phyloP scores from a whole-genome alignment of 2,888 invertebrate species.

The Cryptocephalus moraei region DNA sequence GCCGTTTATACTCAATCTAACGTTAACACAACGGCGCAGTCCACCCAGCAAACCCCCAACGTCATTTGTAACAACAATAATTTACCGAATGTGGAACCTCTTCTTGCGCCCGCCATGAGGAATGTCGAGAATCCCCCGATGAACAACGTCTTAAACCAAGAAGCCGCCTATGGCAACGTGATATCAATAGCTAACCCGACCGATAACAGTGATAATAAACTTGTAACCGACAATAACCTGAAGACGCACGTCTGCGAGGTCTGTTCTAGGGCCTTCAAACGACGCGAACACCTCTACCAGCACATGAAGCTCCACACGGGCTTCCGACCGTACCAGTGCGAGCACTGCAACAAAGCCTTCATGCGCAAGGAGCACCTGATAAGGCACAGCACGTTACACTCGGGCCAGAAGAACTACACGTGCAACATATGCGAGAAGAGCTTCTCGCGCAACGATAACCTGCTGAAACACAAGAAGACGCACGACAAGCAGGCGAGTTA shows the following conservation, averaged over 20 bases:
- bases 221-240: neutral
- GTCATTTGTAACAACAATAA: conserved; percentile 15
- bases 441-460: conserved; percentile 47
- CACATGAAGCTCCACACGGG: conserved; percentile 58
- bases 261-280: conserved; percentile 54
- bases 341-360: conserved; percentile 55
- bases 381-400: conserved; percentile 55
- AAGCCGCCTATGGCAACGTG: conserved; percentile 3
- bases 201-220: conserved; percentile 3
- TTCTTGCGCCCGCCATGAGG: neutral
- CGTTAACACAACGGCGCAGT: conserved; percentile 10
- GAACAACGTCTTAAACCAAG: conserved; percentile 20
- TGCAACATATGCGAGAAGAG: conserved; percentile 48
- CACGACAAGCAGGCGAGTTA: conserved; percentile 47
- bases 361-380: conserved; percentile 60
- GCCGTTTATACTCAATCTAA: conserved; percentile 16
- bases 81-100: conserved; percentile 4
- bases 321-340: conserved; percentile 55
- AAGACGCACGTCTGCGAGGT: conserved; percentile 41
- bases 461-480: conserved; percentile 49
- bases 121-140: conserved; percentile 17
- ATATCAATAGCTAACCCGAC: conserved; percentile 1
- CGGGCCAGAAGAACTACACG: conserved; percentile 55
- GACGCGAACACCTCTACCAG: conserved; percentile 59
- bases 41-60: conserved; percentile 11